phyloP scores from a whole-genome alignment of 2,797 vertebrate genomes.

The Myoxocephalus aenaeus region DNA sequence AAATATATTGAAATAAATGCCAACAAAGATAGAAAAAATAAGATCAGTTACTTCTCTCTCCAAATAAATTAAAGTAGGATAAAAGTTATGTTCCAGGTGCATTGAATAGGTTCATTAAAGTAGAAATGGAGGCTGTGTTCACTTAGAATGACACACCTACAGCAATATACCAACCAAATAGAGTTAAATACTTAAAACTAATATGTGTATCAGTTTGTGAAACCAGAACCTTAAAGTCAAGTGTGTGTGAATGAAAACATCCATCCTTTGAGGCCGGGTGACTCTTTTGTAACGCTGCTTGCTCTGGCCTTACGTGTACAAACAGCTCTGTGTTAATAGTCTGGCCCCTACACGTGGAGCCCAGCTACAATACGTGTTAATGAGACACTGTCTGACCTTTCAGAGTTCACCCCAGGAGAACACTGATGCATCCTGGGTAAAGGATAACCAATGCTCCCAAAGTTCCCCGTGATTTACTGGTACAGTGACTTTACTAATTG shows the following conservation, averaged over 20 bases:
- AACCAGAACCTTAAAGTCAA: background rate
- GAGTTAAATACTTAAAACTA: background rate
- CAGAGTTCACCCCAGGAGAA: constrained; percentile 80
- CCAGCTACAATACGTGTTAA: constrained; percentile 65
- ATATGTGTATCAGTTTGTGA: constrained; percentile 6
- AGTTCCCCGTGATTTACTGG: constrained; percentile 77
- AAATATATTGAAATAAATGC: constrained; percentile 13
- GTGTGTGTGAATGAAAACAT: constrained; percentile 20
- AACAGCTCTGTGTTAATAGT: constrained; percentile 35
- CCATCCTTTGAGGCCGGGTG: background rate
- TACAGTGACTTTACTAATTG: constrained; percentile 77
- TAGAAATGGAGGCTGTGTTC: background rate
- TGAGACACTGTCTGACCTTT: constrained; percentile 81
- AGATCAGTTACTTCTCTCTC: background rate
- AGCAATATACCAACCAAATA: background rate
- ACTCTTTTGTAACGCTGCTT: constrained; percentile 8
- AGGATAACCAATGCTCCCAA: constrained; percentile 71
- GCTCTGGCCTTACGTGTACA: constrained; percentile 5
- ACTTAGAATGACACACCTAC: background rate
- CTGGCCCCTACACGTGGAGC: constrained; percentile 48
- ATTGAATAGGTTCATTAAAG: constrained; percentile 1
- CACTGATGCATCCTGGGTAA: constrained; percentile 77
- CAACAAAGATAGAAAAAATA: background rate
- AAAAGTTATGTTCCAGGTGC: background rate
- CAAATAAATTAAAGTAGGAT: background rate